Conservation (phyloP, 2,888 invertebrate species). For the Mesoligia furuncula region DNA sequence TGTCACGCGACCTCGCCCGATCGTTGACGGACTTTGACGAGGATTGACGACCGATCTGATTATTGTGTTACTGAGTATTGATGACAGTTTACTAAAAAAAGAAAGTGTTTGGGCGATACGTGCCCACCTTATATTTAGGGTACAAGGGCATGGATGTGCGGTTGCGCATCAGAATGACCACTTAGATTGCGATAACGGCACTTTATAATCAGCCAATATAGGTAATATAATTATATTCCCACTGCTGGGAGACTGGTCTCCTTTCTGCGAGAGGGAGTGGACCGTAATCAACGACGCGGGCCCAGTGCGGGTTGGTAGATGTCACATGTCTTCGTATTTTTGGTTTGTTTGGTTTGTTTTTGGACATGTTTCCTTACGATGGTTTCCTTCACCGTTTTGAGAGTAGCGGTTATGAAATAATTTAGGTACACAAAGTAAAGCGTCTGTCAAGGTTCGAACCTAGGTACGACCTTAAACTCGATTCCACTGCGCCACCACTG, state of each 20-base stretch:
- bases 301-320: neutral
- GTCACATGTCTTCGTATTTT: neutral
- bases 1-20: conserved; percentile 54
- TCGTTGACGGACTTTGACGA: conserved; percentile 44
- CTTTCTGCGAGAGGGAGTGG: neutral
- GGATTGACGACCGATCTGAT: conserved; percentile 62
- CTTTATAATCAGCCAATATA: neutral
- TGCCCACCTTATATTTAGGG: neutral
- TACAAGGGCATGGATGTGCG: neutral
- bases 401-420: too few species aligned
- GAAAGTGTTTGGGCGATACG: neutral
- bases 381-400: neutral
- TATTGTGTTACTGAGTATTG: conserved; percentile 47
- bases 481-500: neutral
- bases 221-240: too few species aligned
- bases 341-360: too few species aligned
- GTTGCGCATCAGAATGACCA: neutral
- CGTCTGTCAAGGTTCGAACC: too few species aligned
- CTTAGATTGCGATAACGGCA: neutral
- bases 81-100: conserved; percentile 29
- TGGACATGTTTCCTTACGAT: neutral
- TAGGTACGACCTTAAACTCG: neutral
- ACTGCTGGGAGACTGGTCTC: neutral
- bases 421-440: too few species aligned
- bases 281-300: neutral